phyloP scores from a whole-genome alignment of 2,888 invertebrate species.

The Bedellia somnulentella region DNA sequence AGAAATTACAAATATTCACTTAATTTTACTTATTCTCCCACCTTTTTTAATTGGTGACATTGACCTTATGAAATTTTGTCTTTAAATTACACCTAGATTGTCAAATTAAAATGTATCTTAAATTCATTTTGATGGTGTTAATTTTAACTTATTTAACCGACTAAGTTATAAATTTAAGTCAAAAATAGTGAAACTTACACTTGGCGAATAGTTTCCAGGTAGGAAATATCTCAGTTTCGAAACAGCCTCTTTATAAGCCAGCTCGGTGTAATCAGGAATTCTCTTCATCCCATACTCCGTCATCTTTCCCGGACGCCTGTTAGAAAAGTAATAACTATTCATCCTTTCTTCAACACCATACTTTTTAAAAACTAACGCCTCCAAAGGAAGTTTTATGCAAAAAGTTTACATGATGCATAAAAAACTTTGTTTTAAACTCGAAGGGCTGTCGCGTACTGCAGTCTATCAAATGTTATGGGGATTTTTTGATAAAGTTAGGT shows the following conservation, averaged over 20 bases:
- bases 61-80: no score
- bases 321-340: slow-evolving; percentile 3
- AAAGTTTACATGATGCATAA: slow-evolving; percentile 8
- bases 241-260: slow-evolving; percentile 83
- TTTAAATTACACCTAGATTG: no score
- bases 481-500: slow-evolving; percentile 15
- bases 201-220: slow-evolving; percentile 73
- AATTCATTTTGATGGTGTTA: no score
- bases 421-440: slow-evolving; percentile 9
- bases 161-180: no score
- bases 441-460: slow-evolving; percentile 36
- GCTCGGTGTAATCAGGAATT: slow-evolving; percentile 78
- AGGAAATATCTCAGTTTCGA: slow-evolving; percentile 75
- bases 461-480: slow-evolving; percentile 18
- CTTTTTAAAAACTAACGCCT: no score
- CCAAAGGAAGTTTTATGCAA: no score
- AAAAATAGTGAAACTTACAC: slow-evolving; percentile 27
- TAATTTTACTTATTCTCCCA: no score
- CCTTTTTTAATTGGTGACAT: no score
- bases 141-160: no score
- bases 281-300: slow-evolving; percentile 56
- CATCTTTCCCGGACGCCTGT: slow-evolving; percentile 46
- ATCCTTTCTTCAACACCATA: no score
- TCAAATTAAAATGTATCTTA: no score
- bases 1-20: no score